Base-by-base conservation (phyloP, 2,113 vertebrate species). In the Pyxicephalus adspersus region DNA sequence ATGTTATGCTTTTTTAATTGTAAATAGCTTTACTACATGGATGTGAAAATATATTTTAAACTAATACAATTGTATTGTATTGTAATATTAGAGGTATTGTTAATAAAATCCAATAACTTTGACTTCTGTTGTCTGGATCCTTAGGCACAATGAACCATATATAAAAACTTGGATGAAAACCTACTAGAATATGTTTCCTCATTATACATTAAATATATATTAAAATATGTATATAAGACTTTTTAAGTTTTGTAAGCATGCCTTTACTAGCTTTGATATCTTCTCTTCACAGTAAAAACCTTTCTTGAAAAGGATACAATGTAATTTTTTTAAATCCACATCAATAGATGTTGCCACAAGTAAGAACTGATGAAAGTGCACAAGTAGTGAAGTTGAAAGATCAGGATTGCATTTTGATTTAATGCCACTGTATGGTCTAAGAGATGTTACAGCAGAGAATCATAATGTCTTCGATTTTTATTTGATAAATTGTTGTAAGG, bases 331-430 rank as follows among this genome's bases (percentile, higher is more conserved):
- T 20, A 6, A 38, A 78, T 67, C 28, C 63, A 22, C 63, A 66
- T 78, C 76, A 78, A 78, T 78, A 66, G 38, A 54, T 78, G 66
- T 78, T 57, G 76, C 76, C 76, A 66, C 64, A 65, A 78, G 63
- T 55, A 57, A 67, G 76, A 78, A 67, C 63, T 78, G 76, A 78
- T 78, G 51, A 67, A 78, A 65, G 52, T n/a, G 6, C 38, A 57
- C 64, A 78, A 67, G 76, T 23, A 78, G 6, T 13, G 50, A 78
- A 34, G 29, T 13, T 78, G 76, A 78, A 57, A 23, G 64, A 66
- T 57, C 15, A 38, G 64, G 16, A 67, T 58, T 78, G 52, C 50
- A 78, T 66, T 77, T 67, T 78, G 76, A 78, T 67, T 25, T 57
- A 78, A 67, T 67, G 76, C 19, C 28, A 67, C 38, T 5, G 18